phyloP scores from a whole-genome alignment of 1,140 invertebrate species.

The Aphidius gifuensis region DNA sequence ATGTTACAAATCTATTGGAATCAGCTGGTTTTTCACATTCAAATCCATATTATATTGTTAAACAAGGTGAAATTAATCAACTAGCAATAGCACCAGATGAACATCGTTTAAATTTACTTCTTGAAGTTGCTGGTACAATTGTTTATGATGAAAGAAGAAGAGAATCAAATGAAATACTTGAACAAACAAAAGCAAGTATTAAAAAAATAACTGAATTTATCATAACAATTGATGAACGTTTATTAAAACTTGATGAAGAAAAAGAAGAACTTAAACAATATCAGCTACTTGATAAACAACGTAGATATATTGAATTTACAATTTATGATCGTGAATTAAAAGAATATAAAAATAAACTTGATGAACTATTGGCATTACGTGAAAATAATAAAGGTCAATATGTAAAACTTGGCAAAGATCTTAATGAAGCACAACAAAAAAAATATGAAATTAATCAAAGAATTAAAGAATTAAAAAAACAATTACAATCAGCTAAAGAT shows the following conservation, averaged over 20 bases:
- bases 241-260: constrained; percentile 95
- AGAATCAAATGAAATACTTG: constrained; percentile 92
- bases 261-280: constrained; percentile 99
- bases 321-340: constrained; percentile 96
- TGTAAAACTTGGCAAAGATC: constrained; percentile 77
- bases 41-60: constrained; percentile 99
- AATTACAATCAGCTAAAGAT: constrained; percentile 81
- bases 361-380: constrained; percentile 83
- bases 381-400: constrained; percentile 88
- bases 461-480: constrained; percentile 85
- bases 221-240: constrained; percentile 93
- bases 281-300: constrained; percentile 97
- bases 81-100: constrained; percentile 99
- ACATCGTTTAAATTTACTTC: constrained; percentile 87
- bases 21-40: constrained; percentile 98
- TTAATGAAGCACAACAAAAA: constrained; percentile 87
- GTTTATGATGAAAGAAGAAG: constrained; percentile 98
- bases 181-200: constrained; percentile 95
- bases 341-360: constrained; percentile 89
- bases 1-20: constrained; percentile 97
- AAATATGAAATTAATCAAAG: constrained; percentile 79
- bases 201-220: constrained; percentile 98
- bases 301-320: constrained; percentile 93
- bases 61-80: constrained; percentile 99
- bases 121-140: constrained; percentile 93